Evolutionary conservation across 2,888 invertebrate species (phyloP), one percentile per base, ranked within the genome.

Genomic region (Teleiodes luculella): DNA sequence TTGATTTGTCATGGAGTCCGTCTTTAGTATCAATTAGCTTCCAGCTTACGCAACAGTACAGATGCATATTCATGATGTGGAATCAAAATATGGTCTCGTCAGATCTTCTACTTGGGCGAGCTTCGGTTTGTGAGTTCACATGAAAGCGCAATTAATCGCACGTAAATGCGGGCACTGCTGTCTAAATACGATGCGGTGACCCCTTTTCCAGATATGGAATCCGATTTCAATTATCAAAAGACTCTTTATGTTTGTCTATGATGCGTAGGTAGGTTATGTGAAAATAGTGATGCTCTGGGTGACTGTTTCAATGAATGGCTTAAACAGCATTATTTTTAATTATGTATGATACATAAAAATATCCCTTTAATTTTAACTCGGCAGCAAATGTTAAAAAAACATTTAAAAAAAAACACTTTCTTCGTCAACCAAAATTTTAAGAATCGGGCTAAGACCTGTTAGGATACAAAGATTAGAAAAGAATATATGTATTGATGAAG

Each of bases 31-130:
- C 51, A 51, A 55, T 55, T 55, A 57, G 54, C 54, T 43, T 18
- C 33, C 49, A 36, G 16, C 33, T 56, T 56, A 52, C 49, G 52
- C 47, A 53, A 31, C 48, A n/a, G 20, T 50, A 51, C 43, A 48
- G 37, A 48, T 55, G 46, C 46, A 45, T 36, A 54, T 54, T 54
- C 57, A 53, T 52, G 52, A 55, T 49, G 37, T 39, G 33, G 41
- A 31, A 51, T 57, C 51, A 62, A 51, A 60, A 60, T 52, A 57
- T 54, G 51, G 54, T 54, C 54, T 57, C 65, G 66, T 68, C 66
- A 68, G 64, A 63, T 67, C 63, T 67, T 73, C 72, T 66, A 67
- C 74, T 68, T 71, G 73, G 68, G 61, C 61, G 76, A 71, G 43
- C 43, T 61, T 53, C 48, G 52, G 54, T 48, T 45, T 41, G 53